phyloP scores from a whole-genome alignment of 2,797 vertebrate genomes.

The Todus mexicanus region DNA sequence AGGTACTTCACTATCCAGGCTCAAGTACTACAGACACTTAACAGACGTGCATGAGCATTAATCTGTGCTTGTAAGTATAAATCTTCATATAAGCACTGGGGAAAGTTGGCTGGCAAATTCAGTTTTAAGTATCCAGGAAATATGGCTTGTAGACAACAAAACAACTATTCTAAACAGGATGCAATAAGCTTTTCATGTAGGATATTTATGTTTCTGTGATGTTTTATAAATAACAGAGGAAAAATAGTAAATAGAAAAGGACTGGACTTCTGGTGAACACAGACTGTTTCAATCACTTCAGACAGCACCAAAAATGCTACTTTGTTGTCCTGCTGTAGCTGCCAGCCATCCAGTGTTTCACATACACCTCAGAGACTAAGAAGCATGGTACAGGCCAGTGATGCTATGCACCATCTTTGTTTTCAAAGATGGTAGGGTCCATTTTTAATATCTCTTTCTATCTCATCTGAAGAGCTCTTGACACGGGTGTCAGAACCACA shows the following conservation, averaged over 20 bases:
- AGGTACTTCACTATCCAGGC: neutral
- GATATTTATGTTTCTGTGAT: neutral
- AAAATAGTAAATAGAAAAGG: conserved; percentile 5
- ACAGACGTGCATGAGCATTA: neutral
- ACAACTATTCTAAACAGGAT: conserved; percentile 33
- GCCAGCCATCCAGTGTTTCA: neutral
- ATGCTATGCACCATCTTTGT: neutral
- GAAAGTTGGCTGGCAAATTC: neutral
- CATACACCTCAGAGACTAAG: neutral
- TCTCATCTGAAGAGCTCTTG: neutral
- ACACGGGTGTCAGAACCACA: neutral
- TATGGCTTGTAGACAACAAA: neutral
- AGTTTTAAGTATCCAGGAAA: neutral
- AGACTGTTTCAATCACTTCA: neutral
- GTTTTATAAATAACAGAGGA: conserved; percentile 24
- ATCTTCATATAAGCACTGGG: neutral
- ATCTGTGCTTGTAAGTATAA: neutral
- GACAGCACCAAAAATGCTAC: neutral
- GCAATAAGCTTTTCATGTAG: neutral
- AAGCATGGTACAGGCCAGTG: neutral
- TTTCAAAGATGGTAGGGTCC: neutral
- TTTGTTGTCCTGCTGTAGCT: neutral
- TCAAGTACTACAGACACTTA: neutral
- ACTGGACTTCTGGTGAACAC: neutral
- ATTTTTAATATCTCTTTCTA: neutral